A percentile compares a stretch with the other conserved stretches of the same genome.
Evolutionary conservation across 2,797 vertebrate genomes (phyloP).

Genomic region (Erethizon dorsatum): DNA sequence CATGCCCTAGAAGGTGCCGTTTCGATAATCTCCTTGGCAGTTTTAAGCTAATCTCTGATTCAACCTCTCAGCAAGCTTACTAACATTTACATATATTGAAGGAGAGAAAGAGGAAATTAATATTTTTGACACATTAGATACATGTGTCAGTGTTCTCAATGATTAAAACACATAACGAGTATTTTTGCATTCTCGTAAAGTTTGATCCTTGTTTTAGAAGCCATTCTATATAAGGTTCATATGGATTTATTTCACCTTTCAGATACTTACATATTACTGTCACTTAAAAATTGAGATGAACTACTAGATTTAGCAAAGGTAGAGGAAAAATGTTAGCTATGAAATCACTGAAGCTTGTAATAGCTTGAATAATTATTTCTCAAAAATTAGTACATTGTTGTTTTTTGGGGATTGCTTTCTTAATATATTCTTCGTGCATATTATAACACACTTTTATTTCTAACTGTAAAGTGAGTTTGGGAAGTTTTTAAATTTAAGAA

Average conservation of each 20-base stretch:
- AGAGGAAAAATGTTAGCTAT: constrained; percentile 63
- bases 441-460: constrained; percentile 68
- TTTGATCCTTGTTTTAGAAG: constrained; percentile 64
- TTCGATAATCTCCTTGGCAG: constrained; percentile 80
- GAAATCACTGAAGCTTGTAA: constrained; percentile 75
- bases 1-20: constrained; percentile 88
- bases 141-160: constrained; percentile 67
- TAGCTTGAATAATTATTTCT: constrained; percentile 84
- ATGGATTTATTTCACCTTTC: constrained; percentile 81
- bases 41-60: constrained; percentile 85
- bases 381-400: constrained; percentile 79
- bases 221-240: constrained; percentile 80
- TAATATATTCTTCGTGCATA: constrained; percentile 35
- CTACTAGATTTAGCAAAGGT: constrained; percentile 80
- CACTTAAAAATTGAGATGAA: constrained; percentile 87
- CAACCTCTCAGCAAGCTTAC: constrained; percentile 79
- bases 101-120: constrained; percentile 68
- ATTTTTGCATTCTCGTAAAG: constrained; percentile 69
- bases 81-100: constrained; percentile 82
- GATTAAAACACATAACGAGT: constrained; percentile 85
- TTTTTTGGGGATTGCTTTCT: constrained; percentile 71
- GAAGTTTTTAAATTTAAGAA: constrained; percentile 59
- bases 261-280: constrained; percentile 72
- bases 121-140: constrained; percentile 70
- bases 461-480: background rate